Evolutionary conservation across 92 coral and sea anemone genomes (phyloP).

Genomic region (Phymanthus crucifer): DNA sequence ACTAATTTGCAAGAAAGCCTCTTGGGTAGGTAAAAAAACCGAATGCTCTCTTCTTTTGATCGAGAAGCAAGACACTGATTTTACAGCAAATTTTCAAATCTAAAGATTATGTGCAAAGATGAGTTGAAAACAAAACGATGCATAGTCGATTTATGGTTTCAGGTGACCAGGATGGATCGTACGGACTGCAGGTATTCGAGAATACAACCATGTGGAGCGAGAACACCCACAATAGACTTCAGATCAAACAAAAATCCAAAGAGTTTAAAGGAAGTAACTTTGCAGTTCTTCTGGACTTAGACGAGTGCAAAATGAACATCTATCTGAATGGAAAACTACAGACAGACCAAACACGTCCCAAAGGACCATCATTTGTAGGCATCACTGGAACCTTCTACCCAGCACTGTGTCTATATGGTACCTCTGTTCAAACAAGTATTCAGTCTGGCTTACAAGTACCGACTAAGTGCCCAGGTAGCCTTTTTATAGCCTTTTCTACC

Average conservation of each 20-base stretch:
- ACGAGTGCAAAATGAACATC: slow-evolving; percentile 59
- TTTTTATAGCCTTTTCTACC: neutral
- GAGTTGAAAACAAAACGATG: too few species aligned
- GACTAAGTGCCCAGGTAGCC: slow-evolving; percentile 56
- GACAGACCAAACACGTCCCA: slow-evolving; percentile 74
- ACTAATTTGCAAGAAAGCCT: slow-evolving; percentile 36
- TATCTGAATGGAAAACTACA: slow-evolving; percentile 84
- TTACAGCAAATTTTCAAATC: too few species aligned
- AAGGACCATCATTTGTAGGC: slow-evolving; percentile 77
- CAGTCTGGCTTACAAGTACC: slow-evolving; percentile 71
- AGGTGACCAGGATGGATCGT: slow-evolving; percentile 75
- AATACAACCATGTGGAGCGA: slow-evolving; percentile 72
- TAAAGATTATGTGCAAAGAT: too few species aligned
- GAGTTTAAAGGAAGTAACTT: slow-evolving; percentile 80
- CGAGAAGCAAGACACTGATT: too few species aligned
- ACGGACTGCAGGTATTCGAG: slow-evolving; percentile 75
- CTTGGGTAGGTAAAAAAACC: slow-evolving; percentile 46
- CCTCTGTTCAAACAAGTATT: slow-evolving; percentile 59
- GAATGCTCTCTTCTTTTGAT: too few species aligned
- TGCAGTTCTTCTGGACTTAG: slow-evolving; percentile 73
- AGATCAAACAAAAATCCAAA: slow-evolving; percentile 62
- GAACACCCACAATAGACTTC: slow-evolving; percentile 60
- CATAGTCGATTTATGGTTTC: neutral
- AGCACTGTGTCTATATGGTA: slow-evolving; percentile 74
- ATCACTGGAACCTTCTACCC: slow-evolving; percentile 68